Evolutionary conservation across 2,797 vertebrate genomes (phyloP).

Genomic region (Siniperca undulata): DNA sequence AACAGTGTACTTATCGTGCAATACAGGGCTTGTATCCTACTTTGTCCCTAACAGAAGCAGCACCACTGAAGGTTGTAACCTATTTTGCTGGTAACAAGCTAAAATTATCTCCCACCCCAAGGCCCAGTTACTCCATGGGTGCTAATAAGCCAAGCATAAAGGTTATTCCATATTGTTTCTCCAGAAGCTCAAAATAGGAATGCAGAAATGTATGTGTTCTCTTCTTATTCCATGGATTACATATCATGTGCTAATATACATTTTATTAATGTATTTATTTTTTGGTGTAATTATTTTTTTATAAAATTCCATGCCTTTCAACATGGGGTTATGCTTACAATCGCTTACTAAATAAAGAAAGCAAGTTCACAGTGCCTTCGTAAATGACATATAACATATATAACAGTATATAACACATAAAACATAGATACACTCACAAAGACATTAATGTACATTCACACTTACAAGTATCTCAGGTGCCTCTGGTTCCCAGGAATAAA

Average conservation of each 20-base stretch:
- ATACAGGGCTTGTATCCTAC: slow-evolving; percentile 64
- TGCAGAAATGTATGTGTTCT: neutral
- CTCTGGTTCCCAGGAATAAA: neutral
- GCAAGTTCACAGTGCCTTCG: neutral
- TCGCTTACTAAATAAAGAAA: neutral
- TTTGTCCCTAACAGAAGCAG: slow-evolving; percentile 61
- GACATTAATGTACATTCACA: neutral
- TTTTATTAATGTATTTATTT: neutral
- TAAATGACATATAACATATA: neutral
- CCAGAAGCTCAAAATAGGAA: slow-evolving; percentile 12
- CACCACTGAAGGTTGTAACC: slow-evolving; percentile 77
- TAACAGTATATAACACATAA: neutral
- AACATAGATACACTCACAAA: neutral
- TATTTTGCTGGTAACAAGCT: slow-evolving; percentile 77
- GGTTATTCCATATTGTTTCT: slow-evolving; percentile 64
- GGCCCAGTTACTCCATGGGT: slow-evolving; percentile 63
- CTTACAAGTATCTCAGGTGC: neutral
- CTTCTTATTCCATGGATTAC: neutral
- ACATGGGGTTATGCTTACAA: neutral
- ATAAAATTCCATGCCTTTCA: no score
- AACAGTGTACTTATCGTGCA: slow-evolving; percentile 4
- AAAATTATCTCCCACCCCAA: slow-evolving; percentile 77
- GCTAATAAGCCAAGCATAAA: slow-evolving; percentile 75
- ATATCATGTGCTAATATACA: neutral
- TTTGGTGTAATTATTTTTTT: no score